A percentile compares a stretch with the other conserved stretches of the same genome.
These are phyloP conservation scores for Protophormia terraenovae DNA, from an alignment of 2,888 invertebrate species.

Conservation along the genomic window DNA sequence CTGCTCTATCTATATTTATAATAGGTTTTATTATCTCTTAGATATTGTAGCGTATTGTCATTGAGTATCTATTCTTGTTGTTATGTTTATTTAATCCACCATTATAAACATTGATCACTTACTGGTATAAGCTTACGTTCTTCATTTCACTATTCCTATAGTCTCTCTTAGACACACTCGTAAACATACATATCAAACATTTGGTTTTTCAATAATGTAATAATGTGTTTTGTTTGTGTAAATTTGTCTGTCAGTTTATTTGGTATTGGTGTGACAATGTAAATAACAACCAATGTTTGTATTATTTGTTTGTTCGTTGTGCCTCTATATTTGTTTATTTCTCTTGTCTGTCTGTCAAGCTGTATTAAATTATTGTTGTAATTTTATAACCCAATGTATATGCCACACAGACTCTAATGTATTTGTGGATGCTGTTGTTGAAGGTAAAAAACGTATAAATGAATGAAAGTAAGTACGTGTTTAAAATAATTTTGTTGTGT, in stretches of 20 bases:
- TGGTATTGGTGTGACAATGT: constrained; percentile 49
- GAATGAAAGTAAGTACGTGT: constrained; percentile 73
- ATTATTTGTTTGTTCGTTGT: constrained; percentile 44
- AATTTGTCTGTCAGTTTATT: background rate
- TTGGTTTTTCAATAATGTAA: constrained; percentile 52
- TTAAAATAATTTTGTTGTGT: constrained; percentile 75
- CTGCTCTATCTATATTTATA: no score
- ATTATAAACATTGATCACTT: constrained; percentile 51
- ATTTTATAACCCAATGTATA: constrained; percentile 32
- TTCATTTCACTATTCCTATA: no score
- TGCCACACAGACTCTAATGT: background rate
- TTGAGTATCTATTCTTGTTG: background rate
- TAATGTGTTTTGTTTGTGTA: background rate
- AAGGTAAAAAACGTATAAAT: constrained; percentile 25
- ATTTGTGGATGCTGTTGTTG: background rate
- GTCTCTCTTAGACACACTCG: background rate
- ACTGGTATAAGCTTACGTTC: background rate
- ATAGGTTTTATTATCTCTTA: background rate
- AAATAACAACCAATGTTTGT: constrained; percentile 56
- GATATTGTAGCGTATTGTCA: constrained; percentile 6
- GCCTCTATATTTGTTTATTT: constrained; percentile 23
- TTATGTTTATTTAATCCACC: constrained; percentile 46
- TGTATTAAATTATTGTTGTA: constrained; percentile 45
- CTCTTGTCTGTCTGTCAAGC: constrained; percentile 32
- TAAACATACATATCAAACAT: no score